phyloP scores from a whole-genome alignment of 2,113 vertebrate species.

The Phocoena phocoena region DNA sequence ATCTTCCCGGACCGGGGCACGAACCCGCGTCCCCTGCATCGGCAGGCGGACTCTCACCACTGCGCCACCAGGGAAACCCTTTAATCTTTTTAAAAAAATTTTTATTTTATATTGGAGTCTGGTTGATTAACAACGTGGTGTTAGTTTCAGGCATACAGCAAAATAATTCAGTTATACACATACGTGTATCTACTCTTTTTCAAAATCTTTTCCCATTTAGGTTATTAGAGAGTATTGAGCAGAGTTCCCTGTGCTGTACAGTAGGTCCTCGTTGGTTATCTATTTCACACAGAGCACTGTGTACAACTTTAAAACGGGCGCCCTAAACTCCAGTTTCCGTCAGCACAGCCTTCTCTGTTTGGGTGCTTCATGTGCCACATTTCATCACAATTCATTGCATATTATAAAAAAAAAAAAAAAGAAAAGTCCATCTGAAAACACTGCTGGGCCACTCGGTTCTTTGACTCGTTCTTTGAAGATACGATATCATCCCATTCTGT shows the following conservation, averaged over 20 bases:
- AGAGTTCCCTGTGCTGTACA: neutral
- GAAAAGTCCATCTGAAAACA: neutral
- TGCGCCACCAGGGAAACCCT: no score
- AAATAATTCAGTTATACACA: neutral
- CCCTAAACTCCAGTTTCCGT: neutral
- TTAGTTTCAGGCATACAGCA: neutral
- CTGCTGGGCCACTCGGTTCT: neutral
- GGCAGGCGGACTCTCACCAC: no score
- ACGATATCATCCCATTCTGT: neutral
- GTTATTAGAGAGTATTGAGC: neutral
- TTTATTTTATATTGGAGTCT: neutral
- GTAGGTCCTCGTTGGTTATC: neutral
- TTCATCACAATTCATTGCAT: neutral
- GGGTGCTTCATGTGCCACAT: neutral
- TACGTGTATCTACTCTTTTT: neutral
- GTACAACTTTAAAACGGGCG: neutral
- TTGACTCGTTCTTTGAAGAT: neutral
- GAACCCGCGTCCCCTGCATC: no score
- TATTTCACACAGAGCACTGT: accelerated
- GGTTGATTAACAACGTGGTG: neutral
- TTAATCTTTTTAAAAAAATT: no score
- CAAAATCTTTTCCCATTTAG: neutral
- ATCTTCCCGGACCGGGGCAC: no score
- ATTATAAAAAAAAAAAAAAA: neutral
- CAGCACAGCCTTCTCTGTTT: neutral